Evolutionary conservation across 1,140 invertebrate genomes (phyloP), one percentile per base, ranked within the genome.

Genomic region (Caenorhabditis briggsae): DNA sequence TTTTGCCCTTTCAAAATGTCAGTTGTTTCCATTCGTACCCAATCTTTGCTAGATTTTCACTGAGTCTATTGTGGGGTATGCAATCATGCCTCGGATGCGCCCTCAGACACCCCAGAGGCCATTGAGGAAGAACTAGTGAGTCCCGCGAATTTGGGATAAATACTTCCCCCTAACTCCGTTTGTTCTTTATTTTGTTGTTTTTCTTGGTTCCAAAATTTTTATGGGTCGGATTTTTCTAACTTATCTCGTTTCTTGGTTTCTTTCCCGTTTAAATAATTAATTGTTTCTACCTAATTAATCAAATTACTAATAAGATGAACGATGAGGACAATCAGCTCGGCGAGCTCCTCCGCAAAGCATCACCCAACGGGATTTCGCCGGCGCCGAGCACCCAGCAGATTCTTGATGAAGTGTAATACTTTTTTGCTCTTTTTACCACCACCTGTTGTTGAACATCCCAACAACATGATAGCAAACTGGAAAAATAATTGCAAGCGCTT

Each of bases 101-200:
- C 70, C 46, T 78, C 70, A 0, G 46, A 78, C 70, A 50, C 70
- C 70, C 70, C 46, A 78, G 70, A 78, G 70, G 33, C 70, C 70
- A 78, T 53, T 78, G 41, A 78, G 70, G 70, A 78, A 23, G 23
- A 78, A 78, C 70, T 78, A 78, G 70, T 78, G 70, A 78, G 70
- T 78, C 70, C 41, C 43, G 46, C 43, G 64, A 78, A 78, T 46
- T 61, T 23, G 59, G 33, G 59, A 78, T 48, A 41, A 78, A 78
- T 23, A 78, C 18, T 48, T 46, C 56, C n/a, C n/a, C 46, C 23
- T 70, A 25, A 78, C 46, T 50, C 43, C 6, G 3, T 50, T 50
- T 43, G 5, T 78, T 50, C 14, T 50, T 2, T 7, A 2, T 25
- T 8, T 23, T 23, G 11, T 70, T 70, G 8, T 18, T 11, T 41